Conservation (phyloP, 2,113 vertebrate genomes). For the Oncorhynchus keta region DNA sequence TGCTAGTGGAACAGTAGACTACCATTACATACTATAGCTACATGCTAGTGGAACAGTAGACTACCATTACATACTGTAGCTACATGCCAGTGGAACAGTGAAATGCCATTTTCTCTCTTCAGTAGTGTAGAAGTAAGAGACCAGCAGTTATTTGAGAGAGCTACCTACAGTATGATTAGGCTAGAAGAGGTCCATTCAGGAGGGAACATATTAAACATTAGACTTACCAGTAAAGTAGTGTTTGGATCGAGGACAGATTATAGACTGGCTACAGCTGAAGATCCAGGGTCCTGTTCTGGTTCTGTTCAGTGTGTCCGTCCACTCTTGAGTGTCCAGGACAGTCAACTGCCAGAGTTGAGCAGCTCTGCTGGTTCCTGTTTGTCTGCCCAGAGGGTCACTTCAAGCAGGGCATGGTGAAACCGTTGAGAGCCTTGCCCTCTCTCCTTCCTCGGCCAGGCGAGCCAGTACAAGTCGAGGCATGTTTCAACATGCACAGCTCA, state of each 20-base stretch:
- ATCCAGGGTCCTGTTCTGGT: neutral
- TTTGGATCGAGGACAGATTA: neutral
- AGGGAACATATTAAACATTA: neutral
- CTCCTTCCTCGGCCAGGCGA: constrained; percentile 26
- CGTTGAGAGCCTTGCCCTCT: constrained; percentile 26
- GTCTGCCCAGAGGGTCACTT: neutral
- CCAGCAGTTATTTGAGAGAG: too few relatives aligned
- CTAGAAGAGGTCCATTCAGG: too few relatives aligned
- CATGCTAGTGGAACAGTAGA: too few relatives aligned
- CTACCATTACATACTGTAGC: too few relatives aligned
- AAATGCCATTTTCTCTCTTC: too few relatives aligned
- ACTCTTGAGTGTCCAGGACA: neutral
- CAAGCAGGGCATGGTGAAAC: neutral
- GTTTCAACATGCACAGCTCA: constrained; percentile 60
- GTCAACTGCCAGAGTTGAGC: neutral
- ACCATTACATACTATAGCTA: too few relatives aligned
- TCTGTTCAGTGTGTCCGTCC: neutral
- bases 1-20: too few relatives aligned
- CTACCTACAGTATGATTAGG: too few relatives aligned
- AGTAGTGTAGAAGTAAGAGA: too few relatives aligned
- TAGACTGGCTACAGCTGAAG: neutral
- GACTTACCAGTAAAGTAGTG: neutral
- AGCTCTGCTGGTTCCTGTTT: constrained; percentile 11
- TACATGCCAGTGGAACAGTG: too few relatives aligned
- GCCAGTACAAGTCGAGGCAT: constrained; percentile 76